Conservation (phyloP, 1,140 invertebrate species). For the Condylostylus longicornis region DNA sequence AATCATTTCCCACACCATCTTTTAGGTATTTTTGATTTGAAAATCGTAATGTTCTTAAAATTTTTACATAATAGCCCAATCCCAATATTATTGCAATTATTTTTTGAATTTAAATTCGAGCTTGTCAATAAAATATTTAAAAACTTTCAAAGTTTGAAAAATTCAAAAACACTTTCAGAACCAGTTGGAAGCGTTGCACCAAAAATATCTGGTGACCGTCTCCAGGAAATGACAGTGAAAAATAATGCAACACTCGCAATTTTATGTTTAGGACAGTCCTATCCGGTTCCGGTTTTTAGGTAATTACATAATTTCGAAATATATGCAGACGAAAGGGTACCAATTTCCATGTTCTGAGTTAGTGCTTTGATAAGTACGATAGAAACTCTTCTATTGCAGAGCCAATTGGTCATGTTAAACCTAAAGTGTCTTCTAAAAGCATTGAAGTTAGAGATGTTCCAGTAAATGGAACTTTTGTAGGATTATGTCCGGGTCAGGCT, state of each 20-base stretch:
- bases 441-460: slow-evolving; percentile 22
- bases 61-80: slow-evolving; percentile 3
- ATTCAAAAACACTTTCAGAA: slow-evolving; percentile 37
- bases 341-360: slow-evolving; percentile 7
- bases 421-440: slow-evolving; percentile 20
- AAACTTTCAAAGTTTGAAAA: not conserved
- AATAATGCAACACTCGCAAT: slow-evolving; percentile 34
- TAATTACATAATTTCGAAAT: slow-evolving; percentile 20
- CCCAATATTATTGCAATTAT: too few species aligned
- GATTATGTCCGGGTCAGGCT: slow-evolving; percentile 49
- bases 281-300: slow-evolving; percentile 47
- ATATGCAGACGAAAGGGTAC: not conserved
- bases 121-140: not conserved
- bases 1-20: slow-evolving; percentile 37
- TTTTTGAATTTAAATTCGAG: not conserved
- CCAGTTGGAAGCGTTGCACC: slow-evolving; percentile 51
- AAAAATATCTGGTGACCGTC: slow-evolving; percentile 41
- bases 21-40: slow-evolving; percentile 37
- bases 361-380: not conserved
- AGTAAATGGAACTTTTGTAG: slow-evolving; percentile 15
- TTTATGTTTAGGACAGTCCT: slow-evolving; percentile 43
- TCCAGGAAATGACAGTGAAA: slow-evolving; percentile 35
- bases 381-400: slow-evolving; percentile 12
- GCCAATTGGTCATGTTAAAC: slow-evolving; percentile 23
- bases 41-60: too few species aligned